Percentiles rank a stretch among this genome's conserved stretches.
phyloP scores from a whole-genome alignment of 2,113 vertebrate genomes.

The Carlito syrichta region DNA sequence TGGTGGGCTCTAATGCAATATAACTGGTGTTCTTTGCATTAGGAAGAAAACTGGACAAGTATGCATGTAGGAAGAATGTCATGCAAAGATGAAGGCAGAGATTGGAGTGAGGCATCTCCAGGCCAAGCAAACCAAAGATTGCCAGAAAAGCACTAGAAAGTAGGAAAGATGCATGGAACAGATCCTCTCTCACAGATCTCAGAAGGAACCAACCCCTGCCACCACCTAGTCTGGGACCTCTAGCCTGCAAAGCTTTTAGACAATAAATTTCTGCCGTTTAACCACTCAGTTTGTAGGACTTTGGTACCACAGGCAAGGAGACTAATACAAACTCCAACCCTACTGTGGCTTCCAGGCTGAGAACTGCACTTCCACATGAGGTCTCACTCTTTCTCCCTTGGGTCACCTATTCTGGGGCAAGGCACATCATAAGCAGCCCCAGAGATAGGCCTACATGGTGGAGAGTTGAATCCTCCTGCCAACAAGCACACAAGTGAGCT shows the following conservation, averaged over 20 bases:
- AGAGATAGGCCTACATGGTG: background rate
- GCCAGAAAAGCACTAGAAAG: background rate
- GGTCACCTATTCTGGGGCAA: too few relatives aligned
- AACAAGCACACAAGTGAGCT: background rate
- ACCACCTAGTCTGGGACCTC: background rate
- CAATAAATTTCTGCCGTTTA: background rate
- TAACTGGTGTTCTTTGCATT: background rate
- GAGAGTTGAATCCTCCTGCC: background rate
- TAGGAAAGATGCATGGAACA: too few relatives aligned
- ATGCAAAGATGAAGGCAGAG: background rate
- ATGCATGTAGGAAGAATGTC: too few relatives aligned
- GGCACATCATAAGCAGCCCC: background rate
- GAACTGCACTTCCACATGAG: fast-evolving
- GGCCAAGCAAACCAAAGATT: too few relatives aligned
- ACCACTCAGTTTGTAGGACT: background rate
- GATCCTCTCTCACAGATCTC: background rate
- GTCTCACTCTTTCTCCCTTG: background rate
- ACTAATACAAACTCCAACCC: too few relatives aligned
- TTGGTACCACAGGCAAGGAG: background rate
- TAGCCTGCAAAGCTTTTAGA: background rate
- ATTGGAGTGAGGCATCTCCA: background rate
- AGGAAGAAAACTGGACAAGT: background rate
- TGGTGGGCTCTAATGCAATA: background rate
- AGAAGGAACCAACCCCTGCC: background rate
- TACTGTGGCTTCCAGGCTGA: background rate